Evolutionary conservation across 2,797 vertebrate species (phyloP).

Genomic region (Scolopax rusticola): DNA sequence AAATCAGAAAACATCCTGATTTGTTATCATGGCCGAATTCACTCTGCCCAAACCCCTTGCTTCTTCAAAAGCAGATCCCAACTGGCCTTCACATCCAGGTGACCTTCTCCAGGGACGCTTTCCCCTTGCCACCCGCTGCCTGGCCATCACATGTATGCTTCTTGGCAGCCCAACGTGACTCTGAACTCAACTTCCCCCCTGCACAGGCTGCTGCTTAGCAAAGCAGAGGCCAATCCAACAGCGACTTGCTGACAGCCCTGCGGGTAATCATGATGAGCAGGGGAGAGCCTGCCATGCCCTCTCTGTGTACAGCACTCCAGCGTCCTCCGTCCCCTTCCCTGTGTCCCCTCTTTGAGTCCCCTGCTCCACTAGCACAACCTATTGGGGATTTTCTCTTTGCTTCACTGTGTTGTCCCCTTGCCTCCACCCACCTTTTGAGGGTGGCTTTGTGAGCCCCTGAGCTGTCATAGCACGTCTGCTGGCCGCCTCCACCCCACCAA

Average conservation of each 20-base stretch:
- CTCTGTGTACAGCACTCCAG: background rate
- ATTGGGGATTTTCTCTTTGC: background rate
- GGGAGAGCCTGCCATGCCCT: background rate
- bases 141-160: too few species aligned
- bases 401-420: background rate
- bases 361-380: background rate
- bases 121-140: too few species aligned
- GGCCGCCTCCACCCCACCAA: background rate
- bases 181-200: conserved; percentile 11
- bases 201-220: background rate
- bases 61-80: background rate
- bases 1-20: background rate
- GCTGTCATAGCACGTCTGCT: background rate
- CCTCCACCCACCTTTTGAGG: background rate
- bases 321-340: background rate
- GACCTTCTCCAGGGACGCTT: background rate
- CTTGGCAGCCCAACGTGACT: background rate
- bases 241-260: background rate
- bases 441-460: background rate
- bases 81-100: background rate
- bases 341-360: background rate
- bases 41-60: background rate
- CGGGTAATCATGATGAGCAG: background rate
- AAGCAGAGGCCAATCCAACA: background rate
- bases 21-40: background rate